Conservation (phyloP, 2,113 vertebrate genomes). For the Geococcyx californianus region DNA sequence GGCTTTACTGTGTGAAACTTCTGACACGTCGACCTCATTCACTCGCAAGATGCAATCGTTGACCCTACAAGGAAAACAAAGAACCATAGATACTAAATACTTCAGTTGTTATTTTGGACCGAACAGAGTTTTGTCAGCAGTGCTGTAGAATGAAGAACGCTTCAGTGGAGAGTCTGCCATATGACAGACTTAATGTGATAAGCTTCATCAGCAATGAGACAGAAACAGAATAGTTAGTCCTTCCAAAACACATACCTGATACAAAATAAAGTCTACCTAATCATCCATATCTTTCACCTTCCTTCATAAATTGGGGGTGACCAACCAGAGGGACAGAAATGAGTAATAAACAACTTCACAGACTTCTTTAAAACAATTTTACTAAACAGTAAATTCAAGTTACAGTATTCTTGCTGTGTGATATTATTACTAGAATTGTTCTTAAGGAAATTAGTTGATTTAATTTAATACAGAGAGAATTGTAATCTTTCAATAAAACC, state of each 20-base stretch:
- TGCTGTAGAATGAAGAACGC: neutral
- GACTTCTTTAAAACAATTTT: neutral
- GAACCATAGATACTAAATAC: neutral
- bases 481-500: neutral
- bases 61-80: slow-evolving; percentile 77
- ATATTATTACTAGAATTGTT: neutral
- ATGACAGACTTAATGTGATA: neutral
- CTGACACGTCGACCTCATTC: slow-evolving; percentile 91
- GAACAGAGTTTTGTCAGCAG: neutral
- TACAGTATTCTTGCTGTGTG: neutral
- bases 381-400: neutral
- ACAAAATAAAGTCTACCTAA: neutral
- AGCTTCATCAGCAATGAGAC: neutral
- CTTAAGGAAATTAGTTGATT: neutral
- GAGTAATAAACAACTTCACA: neutral
- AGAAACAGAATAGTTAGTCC: neutral
- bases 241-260: neutral
- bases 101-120: neutral
- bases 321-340: neutral
- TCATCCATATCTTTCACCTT: neutral
- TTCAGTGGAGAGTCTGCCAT: neutral
- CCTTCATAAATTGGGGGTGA: neutral
- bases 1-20: slow-evolving; percentile 93
- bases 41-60: slow-evolving; percentile 96
- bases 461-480: neutral